Evolutionary conservation across 37 sponge, comb jelly and placozoan genomes (phyloP).

Genomic region (Lycopodina hypogea): DNA sequence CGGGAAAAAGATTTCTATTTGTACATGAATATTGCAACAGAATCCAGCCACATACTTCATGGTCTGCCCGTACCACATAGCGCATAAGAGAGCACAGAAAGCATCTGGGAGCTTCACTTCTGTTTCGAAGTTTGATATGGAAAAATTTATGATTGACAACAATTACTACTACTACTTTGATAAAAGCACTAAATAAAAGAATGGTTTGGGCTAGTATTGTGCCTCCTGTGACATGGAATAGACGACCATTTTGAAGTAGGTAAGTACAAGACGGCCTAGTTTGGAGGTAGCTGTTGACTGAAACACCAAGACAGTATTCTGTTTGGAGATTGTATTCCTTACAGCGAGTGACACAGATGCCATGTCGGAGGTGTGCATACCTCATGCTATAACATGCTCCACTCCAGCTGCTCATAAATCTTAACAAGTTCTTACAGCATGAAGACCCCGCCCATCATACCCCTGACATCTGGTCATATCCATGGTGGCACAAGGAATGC

Average conservation of each 20-base stretch:
- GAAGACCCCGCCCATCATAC: conserved; percentile 43
- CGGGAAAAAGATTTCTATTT: conserved; percentile 44
- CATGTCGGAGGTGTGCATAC: conserved; percentile 47
- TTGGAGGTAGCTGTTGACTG: conserved; percentile 25
- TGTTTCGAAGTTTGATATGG: conserved; percentile 42
- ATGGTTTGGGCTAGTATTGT: conserved; percentile 33
- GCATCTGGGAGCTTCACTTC: conserved; percentile 25
- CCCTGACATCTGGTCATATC: conserved; percentile 7
- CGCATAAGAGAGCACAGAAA: conserved; percentile 38
- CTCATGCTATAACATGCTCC: conserved; percentile 30
- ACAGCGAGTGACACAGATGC: conserved; percentile 5
- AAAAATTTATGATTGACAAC: conserved; percentile 47
- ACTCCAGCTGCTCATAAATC: conserved; percentile 21
- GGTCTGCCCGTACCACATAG: conserved; percentile 61
- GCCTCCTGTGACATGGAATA: conserved; percentile 51
- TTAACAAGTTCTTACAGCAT: conserved; percentile 36
- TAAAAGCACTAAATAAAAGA: conserved; percentile 53
- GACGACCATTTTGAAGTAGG: conserved; percentile 52
- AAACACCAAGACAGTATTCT: conserved; percentile 18
- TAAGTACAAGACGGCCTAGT: conserved; percentile 56
- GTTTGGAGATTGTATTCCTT: conserved; percentile 39
- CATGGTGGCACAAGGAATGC: too few relatives aligned
- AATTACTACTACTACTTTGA: conserved; percentile 55
- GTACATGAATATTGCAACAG: conserved; percentile 27
- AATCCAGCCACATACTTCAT: conserved; percentile 46